These are phyloP conservation scores for Polypedilum vanderplanki DNA, from an alignment of 1,140 invertebrate species.

Conservation along the genomic window DNA sequence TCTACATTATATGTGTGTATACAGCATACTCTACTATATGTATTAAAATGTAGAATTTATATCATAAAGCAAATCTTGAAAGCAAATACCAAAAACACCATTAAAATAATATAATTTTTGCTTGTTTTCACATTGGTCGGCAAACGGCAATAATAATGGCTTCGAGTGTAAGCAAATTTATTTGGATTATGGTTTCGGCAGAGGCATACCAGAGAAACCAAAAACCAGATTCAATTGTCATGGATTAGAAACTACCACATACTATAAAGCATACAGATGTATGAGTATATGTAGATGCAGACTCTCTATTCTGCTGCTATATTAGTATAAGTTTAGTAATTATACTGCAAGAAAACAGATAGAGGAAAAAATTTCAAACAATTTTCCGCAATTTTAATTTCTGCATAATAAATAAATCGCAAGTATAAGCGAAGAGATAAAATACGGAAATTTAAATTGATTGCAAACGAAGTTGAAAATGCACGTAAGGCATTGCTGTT, in stretches of 20 bases:
- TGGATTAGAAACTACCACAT: constrained; percentile 22
- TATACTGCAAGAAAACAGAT: constrained; percentile 10
- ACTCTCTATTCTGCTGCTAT: not conserved
- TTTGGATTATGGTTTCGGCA: constrained; percentile 26
- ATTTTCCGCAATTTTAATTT: not conserved
- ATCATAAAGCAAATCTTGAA: not conserved
- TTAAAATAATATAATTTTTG: constrained; percentile 29
- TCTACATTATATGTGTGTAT: too few species aligned
- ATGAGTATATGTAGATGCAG: too few species aligned
- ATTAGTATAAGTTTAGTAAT: not conserved
- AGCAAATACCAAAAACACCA: constrained; percentile 24
- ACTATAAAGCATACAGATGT: not conserved
- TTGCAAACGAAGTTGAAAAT: constrained; percentile 9
- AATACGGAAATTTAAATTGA: constrained; percentile 15
- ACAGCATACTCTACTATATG: too few species aligned
- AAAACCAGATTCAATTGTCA: constrained; percentile 21
- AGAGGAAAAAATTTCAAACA: not conserved
- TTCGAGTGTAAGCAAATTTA: constrained; percentile 19
- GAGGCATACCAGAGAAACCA: not conserved
- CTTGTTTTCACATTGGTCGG: constrained; percentile 21
- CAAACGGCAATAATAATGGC: constrained; percentile 24
- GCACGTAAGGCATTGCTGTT: not conserved
- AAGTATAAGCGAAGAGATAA: not conserved
- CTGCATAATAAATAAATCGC: constrained; percentile 6
- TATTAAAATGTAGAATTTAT: too few species aligned